These are phyloP conservation scores for Mythimna lalbum DNA, from an alignment of 2,888 invertebrate genomes.

Conservation along the genomic window DNA sequence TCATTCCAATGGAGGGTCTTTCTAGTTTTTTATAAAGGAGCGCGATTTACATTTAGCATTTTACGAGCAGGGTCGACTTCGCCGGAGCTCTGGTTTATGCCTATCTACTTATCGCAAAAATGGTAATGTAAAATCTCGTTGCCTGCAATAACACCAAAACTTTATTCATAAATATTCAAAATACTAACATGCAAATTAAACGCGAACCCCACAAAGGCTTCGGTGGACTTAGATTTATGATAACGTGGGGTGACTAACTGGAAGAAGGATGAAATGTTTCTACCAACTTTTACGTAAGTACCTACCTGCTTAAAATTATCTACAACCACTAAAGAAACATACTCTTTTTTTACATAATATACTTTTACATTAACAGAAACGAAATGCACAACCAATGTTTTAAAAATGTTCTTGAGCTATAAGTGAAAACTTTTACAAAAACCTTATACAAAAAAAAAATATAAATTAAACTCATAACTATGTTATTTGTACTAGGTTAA, in stretches of 20 bases:
- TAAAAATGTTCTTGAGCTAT: not conserved
- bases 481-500: not conserved
- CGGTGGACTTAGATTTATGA: slow-evolving; percentile 43
- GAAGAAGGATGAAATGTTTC: not conserved
- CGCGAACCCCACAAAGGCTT: slow-evolving; percentile 23
- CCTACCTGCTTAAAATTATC: not conserved
- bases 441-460: not conserved
- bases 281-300: not conserved
- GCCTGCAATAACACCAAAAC: slow-evolving; percentile 42
- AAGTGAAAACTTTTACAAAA: slow-evolving; percentile 10
- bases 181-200: slow-evolving; percentile 54
- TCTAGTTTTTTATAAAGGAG: slow-evolving; percentile 48
- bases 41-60: slow-evolving; percentile 58
- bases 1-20: slow-evolving; percentile 31
- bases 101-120: slow-evolving; percentile 43
- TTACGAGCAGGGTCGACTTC: slow-evolving; percentile 54
- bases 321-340: not conserved
- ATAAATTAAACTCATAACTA: not conserved
- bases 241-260: slow-evolving; percentile 37
- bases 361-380: not conserved
- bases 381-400: not conserved
- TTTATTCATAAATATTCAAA: slow-evolving; percentile 44
- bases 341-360: not conserved
- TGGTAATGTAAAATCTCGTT: slow-evolving; percentile 36
- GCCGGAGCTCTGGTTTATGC: slow-evolving; percentile 31